A percentile compares a stretch with the other conserved stretches of the same genome.
These are phyloP conservation scores for Horisme vitalbata DNA, from an alignment of 2,888 invertebrate genomes.

Conservation along the genomic window DNA sequence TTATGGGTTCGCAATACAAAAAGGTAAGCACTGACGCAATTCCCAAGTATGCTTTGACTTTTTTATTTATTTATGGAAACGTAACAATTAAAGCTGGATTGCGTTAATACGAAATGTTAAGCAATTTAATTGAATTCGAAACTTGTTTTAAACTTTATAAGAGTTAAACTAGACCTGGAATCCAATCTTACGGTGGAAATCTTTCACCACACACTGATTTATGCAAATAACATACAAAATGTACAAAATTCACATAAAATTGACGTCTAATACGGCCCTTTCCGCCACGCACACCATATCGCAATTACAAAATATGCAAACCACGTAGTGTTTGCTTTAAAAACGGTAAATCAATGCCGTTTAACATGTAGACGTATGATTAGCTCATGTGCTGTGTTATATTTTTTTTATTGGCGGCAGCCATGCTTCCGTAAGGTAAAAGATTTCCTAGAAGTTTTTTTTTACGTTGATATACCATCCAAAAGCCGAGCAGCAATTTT, in stretches of 20 bases:
- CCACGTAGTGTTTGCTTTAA: constrained; percentile 12
- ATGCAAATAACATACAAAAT: neutral
- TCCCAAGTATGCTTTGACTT: too few relatives aligned
- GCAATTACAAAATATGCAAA: constrained; percentile 23
- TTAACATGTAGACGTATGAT: constrained; percentile 55
- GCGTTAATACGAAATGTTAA: too few relatives aligned
- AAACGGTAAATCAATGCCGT: constrained; percentile 39
- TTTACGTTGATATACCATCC: constrained; percentile 17
- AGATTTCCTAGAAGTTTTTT: constrained; percentile 47
- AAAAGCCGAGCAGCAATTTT: neutral
- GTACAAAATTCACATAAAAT: constrained; percentile 6
- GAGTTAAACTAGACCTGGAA: too few relatives aligned
- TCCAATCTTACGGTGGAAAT: neutral
- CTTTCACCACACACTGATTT: neutral
- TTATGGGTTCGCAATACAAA: too few relatives aligned
- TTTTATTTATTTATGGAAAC: too few relatives aligned
- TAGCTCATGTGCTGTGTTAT: constrained; percentile 51
- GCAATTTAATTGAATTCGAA: too few relatives aligned
- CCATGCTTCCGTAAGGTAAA: constrained; percentile 33
- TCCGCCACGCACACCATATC: constrained; percentile 10
- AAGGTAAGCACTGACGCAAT: too few relatives aligned
- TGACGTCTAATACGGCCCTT: constrained; percentile 1
- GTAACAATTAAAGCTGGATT: too few relatives aligned
- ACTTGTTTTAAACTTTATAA: too few relatives aligned
- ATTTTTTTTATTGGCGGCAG: constrained; percentile 46